Evolutionary conservation across 2,113 vertebrate species (phyloP).

Genomic region (Neopipo cinnamomea): DNA sequence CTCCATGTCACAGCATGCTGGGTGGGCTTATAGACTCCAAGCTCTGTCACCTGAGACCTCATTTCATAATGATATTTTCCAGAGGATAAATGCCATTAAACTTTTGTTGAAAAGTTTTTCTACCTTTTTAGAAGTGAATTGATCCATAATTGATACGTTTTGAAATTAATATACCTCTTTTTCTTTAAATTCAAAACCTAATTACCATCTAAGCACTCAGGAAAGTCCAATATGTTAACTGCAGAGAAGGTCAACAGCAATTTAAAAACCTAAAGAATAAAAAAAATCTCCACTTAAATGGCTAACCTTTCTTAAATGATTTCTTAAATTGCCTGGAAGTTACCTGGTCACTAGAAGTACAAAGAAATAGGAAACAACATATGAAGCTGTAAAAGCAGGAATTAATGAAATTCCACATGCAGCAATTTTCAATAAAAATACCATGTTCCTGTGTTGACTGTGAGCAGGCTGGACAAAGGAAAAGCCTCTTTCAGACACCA

Average conservation of each 20-base stretch:
- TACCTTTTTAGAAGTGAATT: background rate
- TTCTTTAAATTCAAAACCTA: background rate
- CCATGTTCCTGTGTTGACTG: background rate
- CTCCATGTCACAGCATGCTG: background rate
- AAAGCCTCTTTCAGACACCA: background rate
- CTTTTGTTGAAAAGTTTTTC: background rate
- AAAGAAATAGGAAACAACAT: background rate
- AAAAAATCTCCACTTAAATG: background rate
- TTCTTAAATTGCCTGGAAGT: background rate
- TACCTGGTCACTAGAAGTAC: background rate
- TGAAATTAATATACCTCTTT: background rate
- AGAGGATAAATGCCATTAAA: background rate
- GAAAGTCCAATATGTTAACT: background rate
- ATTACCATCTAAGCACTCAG: background rate
- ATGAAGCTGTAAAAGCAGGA: background rate
- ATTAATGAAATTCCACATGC: background rate
- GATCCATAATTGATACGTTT: background rate
- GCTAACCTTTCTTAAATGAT: background rate
- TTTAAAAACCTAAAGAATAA: conserved; percentile 27
- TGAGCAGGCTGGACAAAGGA: background rate
- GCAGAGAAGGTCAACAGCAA: background rate
- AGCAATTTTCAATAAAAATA: background rate
- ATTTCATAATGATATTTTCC: background rate
- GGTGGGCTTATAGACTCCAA: background rate
- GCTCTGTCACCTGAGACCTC: background rate